Evolutionary conservation across 2,888 invertebrate genomes (phyloP).

Genomic region (Norana najaformis): DNA sequence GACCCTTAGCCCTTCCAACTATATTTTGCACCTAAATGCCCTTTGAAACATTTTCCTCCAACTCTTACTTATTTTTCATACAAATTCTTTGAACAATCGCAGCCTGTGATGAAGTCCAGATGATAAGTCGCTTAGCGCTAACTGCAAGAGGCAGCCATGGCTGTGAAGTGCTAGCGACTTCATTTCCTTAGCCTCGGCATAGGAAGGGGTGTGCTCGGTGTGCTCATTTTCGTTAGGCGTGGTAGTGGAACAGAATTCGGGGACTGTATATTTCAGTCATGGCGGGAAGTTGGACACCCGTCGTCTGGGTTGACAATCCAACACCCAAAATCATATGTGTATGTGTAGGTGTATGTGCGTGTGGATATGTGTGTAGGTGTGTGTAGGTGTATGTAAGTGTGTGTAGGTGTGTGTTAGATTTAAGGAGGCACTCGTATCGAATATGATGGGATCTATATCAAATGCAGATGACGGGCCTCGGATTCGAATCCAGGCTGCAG

Average conservation of each 20-base stretch:
- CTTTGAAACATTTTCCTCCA: neutral
- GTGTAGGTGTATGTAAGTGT: no score
- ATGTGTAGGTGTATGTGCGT: no score
- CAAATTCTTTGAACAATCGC: neutral
- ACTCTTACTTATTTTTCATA: neutral
- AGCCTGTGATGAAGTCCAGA: neutral
- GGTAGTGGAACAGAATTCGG: no score
- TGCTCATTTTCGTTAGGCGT: no score
- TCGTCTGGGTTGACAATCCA: neutral
- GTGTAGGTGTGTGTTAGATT: no score
- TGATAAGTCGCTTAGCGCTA: no score
- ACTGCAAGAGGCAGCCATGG: neutral
- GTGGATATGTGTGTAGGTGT: no score
- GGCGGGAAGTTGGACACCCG: neutral
- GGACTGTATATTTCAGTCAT: neutral
- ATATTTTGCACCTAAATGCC: neutral
- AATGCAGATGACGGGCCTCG: no score
- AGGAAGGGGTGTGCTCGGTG: neutral
- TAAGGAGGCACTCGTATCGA: no score
- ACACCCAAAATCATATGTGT: neutral
- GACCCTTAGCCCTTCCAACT: neutral
- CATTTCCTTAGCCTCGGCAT: neutral
- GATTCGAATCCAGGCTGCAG: slow-evolving; percentile 30
- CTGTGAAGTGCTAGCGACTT: neutral
- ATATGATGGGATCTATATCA: neutral